Percentiles rank a stretch among this genome's conserved stretches.
Conservation (phyloP, 2,113 vertebrate genomes). For the Pelodiscus sinensis region DNA sequence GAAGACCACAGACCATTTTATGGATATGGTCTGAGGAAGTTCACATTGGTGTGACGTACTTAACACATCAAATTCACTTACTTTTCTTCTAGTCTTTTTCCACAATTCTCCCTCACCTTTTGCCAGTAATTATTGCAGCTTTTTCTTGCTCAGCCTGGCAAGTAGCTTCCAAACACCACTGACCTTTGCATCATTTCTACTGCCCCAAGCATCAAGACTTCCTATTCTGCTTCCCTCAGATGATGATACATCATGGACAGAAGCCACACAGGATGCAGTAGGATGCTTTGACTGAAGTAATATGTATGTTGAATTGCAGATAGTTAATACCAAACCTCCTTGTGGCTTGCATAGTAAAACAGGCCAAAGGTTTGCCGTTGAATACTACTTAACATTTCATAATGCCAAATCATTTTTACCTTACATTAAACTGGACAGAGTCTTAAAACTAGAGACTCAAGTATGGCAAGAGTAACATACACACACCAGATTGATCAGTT, state of each 20-base stretch:
- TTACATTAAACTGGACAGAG: rapidly evolving
- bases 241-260: rapidly evolving
- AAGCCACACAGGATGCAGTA: background rate
- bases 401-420: background rate
- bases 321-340: rapidly evolving
- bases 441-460: background rate
- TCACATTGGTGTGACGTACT: rapidly evolving
- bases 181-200: background rate
- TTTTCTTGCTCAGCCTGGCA: background rate
- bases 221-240: rapidly evolving
- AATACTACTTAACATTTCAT: background rate
- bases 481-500: slow-evolving; percentile 82
- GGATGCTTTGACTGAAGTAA: background rate
- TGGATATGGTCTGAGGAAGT: background rate
- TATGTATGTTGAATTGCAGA: background rate
- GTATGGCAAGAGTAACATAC: slow-evolving; percentile 6
- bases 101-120: rapidly evolving
- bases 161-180: background rate
- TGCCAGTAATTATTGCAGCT: rapidly evolving
- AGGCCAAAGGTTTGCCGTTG: rapidly evolving
- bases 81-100: background rate
- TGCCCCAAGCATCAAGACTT: rapidly evolving
- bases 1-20: rapidly evolving
- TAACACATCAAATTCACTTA: rapidly evolving
- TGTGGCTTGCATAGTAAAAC: background rate